A percentile compares a stretch with the other conserved stretches of the same genome.
These are phyloP conservation scores for Ailurus styani DNA, from an alignment of 2,113 vertebrate genomes.

Conservation along the genomic window DNA sequence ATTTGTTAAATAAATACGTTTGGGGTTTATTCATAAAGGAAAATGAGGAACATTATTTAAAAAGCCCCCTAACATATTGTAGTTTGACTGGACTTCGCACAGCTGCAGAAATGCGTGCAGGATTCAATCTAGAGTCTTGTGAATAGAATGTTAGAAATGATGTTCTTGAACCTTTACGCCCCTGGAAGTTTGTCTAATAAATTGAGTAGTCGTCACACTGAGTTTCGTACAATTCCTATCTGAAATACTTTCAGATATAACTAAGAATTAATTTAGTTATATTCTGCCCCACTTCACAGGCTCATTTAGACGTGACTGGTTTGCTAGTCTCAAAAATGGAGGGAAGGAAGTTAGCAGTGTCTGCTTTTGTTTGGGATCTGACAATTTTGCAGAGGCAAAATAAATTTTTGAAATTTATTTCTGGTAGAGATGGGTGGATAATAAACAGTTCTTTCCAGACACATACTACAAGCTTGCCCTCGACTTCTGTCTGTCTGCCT, in stretches of 20 bases:
- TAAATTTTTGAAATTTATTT: slow-evolving; percentile 66
- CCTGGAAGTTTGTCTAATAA: slow-evolving; percentile 6
- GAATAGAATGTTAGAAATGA: neutral
- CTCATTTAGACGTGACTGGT: neutral
- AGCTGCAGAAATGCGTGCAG: neutral
- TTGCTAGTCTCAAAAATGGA: neutral
- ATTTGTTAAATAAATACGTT: neutral
- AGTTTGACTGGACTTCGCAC: neutral
- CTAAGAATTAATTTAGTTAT: neutral
- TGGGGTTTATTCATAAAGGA: slow-evolving; percentile 21
- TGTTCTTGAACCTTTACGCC: neutral
- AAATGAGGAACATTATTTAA: neutral
- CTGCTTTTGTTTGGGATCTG: neutral
- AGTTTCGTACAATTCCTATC: neutral
- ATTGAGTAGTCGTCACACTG: neutral
- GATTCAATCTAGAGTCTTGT: neutral
- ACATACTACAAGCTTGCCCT: slow-evolving; percentile 22
- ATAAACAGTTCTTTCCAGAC: slow-evolving; percentile 51
- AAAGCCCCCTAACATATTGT: neutral
- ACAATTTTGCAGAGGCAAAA: slow-evolving; percentile 32
- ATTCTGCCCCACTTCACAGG: neutral
- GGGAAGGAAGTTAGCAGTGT: neutral
- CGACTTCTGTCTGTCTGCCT: slow-evolving; percentile 38
- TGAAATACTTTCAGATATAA: neutral
- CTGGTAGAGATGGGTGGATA: slow-evolving; percentile 61